phyloP scores from a whole-genome alignment of 2,797 vertebrate genomes.

The Peromyscus nudipes region DNA sequence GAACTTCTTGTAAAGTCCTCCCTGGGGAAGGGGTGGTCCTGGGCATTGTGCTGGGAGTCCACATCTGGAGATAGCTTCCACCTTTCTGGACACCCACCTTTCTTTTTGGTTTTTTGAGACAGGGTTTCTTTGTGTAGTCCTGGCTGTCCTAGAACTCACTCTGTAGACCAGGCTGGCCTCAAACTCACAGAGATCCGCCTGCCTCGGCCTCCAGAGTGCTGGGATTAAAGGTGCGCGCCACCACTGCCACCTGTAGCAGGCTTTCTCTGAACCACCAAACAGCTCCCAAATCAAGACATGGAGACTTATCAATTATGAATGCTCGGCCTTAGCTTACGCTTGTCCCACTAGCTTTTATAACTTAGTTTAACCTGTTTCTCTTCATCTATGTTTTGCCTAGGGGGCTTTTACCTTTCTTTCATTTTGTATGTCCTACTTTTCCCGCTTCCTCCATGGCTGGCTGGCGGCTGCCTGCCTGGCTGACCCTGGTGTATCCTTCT shows the following conservation, averaged over 20 bases:
- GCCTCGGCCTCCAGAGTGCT: neutral
- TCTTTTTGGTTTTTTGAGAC: neutral
- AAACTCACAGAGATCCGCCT: neutral
- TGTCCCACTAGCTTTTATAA: neutral
- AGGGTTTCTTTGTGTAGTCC: neutral
- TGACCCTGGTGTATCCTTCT: neutral
- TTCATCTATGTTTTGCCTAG: neutral
- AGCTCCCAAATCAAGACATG: neutral
- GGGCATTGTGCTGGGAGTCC: fast-evolving
- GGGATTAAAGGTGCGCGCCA: neutral
- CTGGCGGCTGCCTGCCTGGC: neutral
- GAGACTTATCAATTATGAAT: neutral
- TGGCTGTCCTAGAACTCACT: neutral
- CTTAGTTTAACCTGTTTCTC: neutral
- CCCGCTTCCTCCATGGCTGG: neutral
- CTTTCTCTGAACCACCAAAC: neutral
- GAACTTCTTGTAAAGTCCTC: neutral
- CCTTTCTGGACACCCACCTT: neutral
- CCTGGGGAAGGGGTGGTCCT: fast-evolving
- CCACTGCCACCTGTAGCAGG: neutral
- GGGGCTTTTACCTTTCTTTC: neutral
- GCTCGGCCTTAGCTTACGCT: neutral
- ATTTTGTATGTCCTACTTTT: neutral
- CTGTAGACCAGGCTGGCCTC: neutral
- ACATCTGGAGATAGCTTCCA: neutral